phyloP scores from a whole-genome alignment of 2,888 invertebrate species.

The Ametastegia equiseti region DNA sequence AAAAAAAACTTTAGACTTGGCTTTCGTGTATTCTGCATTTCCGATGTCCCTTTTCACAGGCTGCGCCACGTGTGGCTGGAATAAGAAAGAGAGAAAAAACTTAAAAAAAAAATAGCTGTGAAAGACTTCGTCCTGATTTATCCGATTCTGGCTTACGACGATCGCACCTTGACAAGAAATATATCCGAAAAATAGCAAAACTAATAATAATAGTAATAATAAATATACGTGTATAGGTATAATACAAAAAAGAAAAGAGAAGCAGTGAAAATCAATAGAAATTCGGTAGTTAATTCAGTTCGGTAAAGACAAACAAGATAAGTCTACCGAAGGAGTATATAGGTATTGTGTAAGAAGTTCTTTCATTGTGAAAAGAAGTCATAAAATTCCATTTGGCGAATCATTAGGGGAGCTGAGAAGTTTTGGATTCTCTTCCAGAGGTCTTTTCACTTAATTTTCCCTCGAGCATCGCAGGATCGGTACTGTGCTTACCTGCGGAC shows the following conservation, averaged over 20 bases:
- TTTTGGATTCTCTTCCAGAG: not conserved
- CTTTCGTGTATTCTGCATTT: conserved; percentile 9
- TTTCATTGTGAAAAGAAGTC: not conserved
- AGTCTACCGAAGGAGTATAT: not conserved
- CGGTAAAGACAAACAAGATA: not conserved
- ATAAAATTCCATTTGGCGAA: not conserved
- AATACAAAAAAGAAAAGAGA: too few species aligned
- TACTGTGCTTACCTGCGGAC: not conserved
- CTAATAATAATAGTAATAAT: too few species aligned
- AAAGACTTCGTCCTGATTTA: not conserved
- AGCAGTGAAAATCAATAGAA: not conserved
- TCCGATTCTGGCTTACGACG: not conserved
- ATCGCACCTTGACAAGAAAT: not conserved
- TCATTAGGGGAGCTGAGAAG: conserved; percentile 6
- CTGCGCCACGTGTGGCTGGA: not conserved
- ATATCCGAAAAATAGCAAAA: too few species aligned
- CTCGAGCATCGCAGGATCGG: not conserved
- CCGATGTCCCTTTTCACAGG: not conserved
- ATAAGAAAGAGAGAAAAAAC: too few species aligned
- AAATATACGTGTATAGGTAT: too few species aligned
- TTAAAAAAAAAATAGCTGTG: too few species aligned
- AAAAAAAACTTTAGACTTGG: not conserved
- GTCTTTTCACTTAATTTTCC: conserved; percentile 3
- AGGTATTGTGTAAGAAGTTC: not conserved
- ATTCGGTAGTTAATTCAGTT: too few species aligned